Evolutionary conservation across 2,113 vertebrate genomes (phyloP).

Genomic region (Gobio gobio): DNA sequence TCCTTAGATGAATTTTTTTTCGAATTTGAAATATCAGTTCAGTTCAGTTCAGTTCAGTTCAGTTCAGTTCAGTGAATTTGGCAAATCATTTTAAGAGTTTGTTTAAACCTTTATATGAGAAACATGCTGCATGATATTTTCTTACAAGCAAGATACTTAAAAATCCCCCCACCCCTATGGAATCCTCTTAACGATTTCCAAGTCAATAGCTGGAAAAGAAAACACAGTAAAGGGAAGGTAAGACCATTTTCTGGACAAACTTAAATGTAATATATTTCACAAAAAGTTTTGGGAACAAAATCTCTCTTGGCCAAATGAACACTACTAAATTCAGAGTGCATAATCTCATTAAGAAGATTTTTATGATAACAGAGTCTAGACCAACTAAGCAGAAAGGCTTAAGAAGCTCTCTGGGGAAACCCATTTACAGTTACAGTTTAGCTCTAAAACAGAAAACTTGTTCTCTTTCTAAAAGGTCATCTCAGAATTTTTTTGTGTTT

Average conservation of each 20-base stretch:
- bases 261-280: background rate
- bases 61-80: no score
- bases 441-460: constrained; percentile 16
- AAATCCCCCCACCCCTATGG: background rate
- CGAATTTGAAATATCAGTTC: no score
- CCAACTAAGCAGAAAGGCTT: constrained; percentile 29
- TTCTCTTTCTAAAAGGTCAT: constrained; percentile 52
- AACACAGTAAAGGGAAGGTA: background rate
- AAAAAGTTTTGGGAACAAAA: background rate
- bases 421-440: background rate
- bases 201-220: background rate
- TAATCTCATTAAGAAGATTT: constrained; percentile 36
- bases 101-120: background rate
- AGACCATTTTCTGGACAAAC: background rate
- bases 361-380: constrained; percentile 5
- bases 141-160: background rate
- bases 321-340: background rate
- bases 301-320: background rate
- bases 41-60: no score
- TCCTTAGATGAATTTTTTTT: background rate
- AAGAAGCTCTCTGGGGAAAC: constrained; percentile 28
- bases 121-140: background rate
- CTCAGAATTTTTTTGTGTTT: constrained; percentile 1
- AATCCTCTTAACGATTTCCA: background rate
- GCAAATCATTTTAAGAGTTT: background rate